Evolutionary conservation across 2,888 invertebrate species (phyloP), one percentile per base, ranked within the genome.

Genomic region (Cheilosia grossa): DNA sequence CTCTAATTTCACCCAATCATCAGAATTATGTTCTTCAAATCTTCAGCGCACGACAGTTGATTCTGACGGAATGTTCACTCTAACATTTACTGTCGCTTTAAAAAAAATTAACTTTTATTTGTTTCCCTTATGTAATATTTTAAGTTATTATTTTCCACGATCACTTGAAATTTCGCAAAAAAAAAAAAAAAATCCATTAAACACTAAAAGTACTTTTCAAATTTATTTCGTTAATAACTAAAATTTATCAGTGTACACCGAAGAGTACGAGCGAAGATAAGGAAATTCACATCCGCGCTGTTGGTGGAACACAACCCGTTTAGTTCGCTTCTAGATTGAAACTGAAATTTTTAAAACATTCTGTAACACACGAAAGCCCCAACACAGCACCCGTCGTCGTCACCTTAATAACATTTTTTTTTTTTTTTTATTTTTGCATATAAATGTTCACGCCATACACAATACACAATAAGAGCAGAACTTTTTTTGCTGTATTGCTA

Each of bases 261-360:
- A 6, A 70, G 79, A 79, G 73, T 83, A 70, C 74, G 74, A 83
- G 47, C 24, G 64, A 79, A 59, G 54, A 66, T 44, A 83, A 80
- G 74, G 83, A 66, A 83, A 70, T 83, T 75, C 74, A 80, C 70
- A 80, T 74, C 64, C 80, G 69, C 80, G 54, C 44, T 79, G 58
- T 42, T 70, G 42, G 51, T 56, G 53, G 74, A 58, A 75, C 74
- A 83, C 83, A 83, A 83, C 83, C 75, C 81, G 81, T 77, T 81
- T 70, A 56, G 81, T 72, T 77, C 75, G 44, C 85, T 82, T 82
- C 82, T 77, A 73, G 59, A 85, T 69, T 80, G 77, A 64, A 73
- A 83, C 83, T 87, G 63, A 83, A 78, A 67, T 85, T 77, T 75
- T 44, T 33, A 80, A 81, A 75, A 75, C 66, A 81, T 66, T 72